phyloP scores from a whole-genome alignment of 1,140 invertebrate species.

The Pteromalus puparum region DNA sequence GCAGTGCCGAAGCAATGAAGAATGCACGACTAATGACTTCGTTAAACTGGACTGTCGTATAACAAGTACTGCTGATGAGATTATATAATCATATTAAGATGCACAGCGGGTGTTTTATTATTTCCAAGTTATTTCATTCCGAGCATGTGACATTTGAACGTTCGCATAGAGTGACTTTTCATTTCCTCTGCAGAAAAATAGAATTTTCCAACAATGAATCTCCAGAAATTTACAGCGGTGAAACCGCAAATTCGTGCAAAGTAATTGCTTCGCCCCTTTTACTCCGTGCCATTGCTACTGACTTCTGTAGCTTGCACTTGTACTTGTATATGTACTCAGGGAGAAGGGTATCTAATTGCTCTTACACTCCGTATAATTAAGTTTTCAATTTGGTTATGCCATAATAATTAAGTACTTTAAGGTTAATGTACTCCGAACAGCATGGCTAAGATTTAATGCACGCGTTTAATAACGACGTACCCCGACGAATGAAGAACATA shows the following conservation, averaged over 20 bases:
- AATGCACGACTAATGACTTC: conserved; percentile 22
- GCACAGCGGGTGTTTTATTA: no score
- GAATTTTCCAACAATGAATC: not conserved
- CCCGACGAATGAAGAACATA: no score
- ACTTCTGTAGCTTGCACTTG: not conserved
- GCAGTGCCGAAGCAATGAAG: not conserved
- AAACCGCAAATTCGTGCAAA: not conserved
- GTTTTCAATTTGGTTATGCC: not conserved
- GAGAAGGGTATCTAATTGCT: not conserved
- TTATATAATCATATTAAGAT: not conserved
- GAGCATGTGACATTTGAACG: not conserved
- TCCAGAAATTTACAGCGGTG: not conserved
- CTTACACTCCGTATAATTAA: not conserved
- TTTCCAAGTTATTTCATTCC: no score
- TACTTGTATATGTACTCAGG: not conserved
- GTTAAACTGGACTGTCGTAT: conserved; percentile 3
- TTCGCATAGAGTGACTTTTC: not conserved
- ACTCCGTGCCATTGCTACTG: not conserved
- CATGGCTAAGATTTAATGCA: no score
- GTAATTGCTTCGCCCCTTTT: not conserved
- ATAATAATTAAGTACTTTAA: conserved; percentile 1
- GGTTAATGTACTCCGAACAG: not conserved
- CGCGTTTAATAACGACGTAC: no score
- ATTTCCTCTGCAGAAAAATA: not conserved
- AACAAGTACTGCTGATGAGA: not conserved